Evolutionary conservation across 2,113 vertebrate species (phyloP).

Genomic region (Poeciliopsis turrubarensis): DNA sequence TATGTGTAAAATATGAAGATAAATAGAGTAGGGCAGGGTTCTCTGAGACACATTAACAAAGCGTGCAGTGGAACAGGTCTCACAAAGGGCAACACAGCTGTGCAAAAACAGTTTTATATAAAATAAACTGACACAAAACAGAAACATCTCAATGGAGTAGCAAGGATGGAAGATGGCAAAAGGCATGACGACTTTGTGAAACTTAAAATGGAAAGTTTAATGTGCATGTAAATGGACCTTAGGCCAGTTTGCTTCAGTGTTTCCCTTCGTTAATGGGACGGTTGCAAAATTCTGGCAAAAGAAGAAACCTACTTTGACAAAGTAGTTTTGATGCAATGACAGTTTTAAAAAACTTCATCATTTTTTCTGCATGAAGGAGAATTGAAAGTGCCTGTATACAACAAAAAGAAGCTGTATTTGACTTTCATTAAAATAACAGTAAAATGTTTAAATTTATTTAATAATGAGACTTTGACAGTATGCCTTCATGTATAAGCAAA

Average conservation of each 20-base stretch:
- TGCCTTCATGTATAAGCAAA: too few species aligned
- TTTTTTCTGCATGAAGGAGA: conserved; percentile 29
- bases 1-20: conserved; percentile 13
- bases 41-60: conserved; percentile 61
- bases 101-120: conserved; percentile 44
- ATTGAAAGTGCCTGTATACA: too few species aligned
- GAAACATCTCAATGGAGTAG: conserved; percentile 60
- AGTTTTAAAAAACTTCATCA: too few species aligned
- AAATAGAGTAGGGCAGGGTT: conserved; percentile 57
- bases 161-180: conserved; percentile 38
- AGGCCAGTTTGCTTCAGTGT: conserved; percentile 16
- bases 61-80: conserved; percentile 50
- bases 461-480: too few species aligned
- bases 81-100: conserved; percentile 56
- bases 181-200: conserved; percentile 24
- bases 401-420: conserved; percentile 6
- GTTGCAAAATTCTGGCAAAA: conserved; percentile 38
- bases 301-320: conserved; percentile 24
- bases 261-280: conserved; percentile 9
- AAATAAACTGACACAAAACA: conserved; percentile 76
- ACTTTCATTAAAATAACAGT: conserved; percentile 29
- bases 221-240: conserved; percentile 4
- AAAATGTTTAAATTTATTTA: conserved; percentile 22
- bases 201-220: conserved; percentile 21
- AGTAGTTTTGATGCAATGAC: too few species aligned